Percentiles rank a stretch among this genome's conserved stretches.
phyloP scores from a whole-genome alignment of 2,797 vertebrate genomes.

The Muscicapa striata region DNA sequence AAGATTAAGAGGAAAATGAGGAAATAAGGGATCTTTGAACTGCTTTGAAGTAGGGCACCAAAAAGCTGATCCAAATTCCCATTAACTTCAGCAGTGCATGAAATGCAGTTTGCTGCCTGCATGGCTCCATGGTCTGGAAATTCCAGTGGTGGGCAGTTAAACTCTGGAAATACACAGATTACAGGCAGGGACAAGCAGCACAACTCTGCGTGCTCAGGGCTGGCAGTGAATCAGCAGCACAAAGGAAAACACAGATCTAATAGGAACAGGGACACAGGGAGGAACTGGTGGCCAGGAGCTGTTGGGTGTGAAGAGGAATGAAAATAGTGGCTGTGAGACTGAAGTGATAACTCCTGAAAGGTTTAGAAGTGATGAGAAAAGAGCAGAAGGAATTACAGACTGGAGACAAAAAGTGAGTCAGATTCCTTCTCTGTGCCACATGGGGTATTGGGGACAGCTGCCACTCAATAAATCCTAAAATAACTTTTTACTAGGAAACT shows the following conservation, averaged over 20 bases:
- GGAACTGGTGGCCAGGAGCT: background rate
- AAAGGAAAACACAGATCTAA: background rate
- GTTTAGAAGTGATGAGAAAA: background rate
- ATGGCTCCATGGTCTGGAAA: background rate
- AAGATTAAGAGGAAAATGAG: conserved; percentile 24
- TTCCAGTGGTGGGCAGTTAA: background rate
- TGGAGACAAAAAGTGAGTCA: background rate
- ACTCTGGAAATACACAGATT: background rate
- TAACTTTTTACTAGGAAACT: background rate
- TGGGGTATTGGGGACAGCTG: background rate
- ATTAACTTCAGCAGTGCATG: background rate
- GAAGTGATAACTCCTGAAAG: background rate
- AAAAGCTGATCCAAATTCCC: background rate
- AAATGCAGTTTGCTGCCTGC: background rate
- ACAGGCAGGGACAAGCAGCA: background rate
- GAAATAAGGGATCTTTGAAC: conserved; percentile 8
- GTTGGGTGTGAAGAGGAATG: background rate
- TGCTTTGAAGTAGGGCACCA: background rate
- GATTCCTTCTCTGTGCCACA: background rate
- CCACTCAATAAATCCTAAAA: background rate
- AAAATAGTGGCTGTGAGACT: background rate
- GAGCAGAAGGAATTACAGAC: conserved; percentile 2
- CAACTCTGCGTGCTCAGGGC: accelerated
- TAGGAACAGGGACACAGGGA: background rate
- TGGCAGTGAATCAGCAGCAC: background rate